Evolutionary conservation across 2,113 vertebrate genomes (phyloP).

Genomic region (Acrocephalus arundinaceus): DNA sequence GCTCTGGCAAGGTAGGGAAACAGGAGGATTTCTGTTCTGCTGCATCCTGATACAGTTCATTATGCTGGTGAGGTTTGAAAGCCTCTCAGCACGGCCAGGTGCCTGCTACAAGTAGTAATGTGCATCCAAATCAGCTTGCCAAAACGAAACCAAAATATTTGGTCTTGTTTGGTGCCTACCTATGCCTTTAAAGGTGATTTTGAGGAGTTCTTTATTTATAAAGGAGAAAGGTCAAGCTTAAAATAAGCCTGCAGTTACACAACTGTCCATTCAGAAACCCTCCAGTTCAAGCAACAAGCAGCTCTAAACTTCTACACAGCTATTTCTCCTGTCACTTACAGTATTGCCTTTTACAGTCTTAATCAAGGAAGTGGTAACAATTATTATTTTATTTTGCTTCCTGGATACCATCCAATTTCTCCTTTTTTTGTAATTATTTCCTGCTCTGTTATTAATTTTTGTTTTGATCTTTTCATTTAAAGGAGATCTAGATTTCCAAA

Average conservation of each 20-base stretch:
- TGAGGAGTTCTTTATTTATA: background rate
- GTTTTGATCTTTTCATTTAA: background rate
- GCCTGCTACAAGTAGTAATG: rapidly evolving
- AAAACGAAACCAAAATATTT: background rate
- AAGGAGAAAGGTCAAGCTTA: background rate
- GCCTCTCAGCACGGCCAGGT: rapidly evolving
- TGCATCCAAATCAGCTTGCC: background rate
- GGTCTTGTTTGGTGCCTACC: background rate
- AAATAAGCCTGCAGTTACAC: background rate
- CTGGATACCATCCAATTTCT: background rate
- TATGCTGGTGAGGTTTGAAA: background rate
- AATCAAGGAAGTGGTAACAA: background rate
- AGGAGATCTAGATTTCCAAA: background rate
- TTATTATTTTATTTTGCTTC: background rate
- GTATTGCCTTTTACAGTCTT: background rate
- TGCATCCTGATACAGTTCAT: too few species aligned
- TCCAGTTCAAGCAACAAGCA: background rate
- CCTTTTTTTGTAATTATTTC: background rate
- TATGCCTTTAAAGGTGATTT: background rate
- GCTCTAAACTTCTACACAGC: background rate
- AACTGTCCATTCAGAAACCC: background rate
- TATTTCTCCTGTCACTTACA: background rate
- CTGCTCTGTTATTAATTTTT: background rate
- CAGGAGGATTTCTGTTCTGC: background rate
- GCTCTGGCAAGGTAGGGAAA: background rate